These are phyloP conservation scores for Lerista edwardsae DNA, from an alignment of 2,797 vertebrate species.

Conservation along the genomic window DNA sequence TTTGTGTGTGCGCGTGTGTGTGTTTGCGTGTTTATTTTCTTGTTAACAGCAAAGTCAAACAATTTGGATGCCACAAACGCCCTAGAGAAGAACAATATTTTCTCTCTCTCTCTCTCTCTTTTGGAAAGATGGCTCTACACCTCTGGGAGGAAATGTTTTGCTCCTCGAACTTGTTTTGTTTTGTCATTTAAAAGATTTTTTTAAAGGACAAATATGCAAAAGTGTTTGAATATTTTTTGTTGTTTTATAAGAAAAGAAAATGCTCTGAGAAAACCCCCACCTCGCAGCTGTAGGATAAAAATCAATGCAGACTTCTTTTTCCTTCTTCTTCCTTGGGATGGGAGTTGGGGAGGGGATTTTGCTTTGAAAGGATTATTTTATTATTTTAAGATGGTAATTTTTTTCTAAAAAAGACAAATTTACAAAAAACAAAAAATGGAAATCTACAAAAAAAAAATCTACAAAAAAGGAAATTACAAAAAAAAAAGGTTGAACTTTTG, in stretches of 20 bases:
- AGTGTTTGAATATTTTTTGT: conserved; percentile 36
- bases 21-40: conserved; percentile 51
- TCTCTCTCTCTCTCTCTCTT: not conserved
- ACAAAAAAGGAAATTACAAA: conserved; percentile 13
- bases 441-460: conserved; percentile 11
- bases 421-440: conserved; percentile 26
- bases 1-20: conserved; percentile 22
- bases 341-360: conserved; percentile 11
- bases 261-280: conserved; percentile 36
- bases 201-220: conserved; percentile 50
- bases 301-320: conserved; percentile 31
- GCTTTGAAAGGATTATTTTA: conserved; percentile 48
- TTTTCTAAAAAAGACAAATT: conserved; percentile 48
- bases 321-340: conserved; percentile 14
- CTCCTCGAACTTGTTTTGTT: conserved; percentile 27
- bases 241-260: conserved; percentile 45
- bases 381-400: conserved; percentile 41
- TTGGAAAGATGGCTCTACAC: conserved; percentile 5
- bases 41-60: conserved; percentile 54
- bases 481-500: conserved; percentile 31
- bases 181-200: conserved; percentile 30
- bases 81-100: conserved; percentile 51
- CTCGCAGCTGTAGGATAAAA: conserved; percentile 33
- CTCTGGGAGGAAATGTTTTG: conserved; percentile 34
- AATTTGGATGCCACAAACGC: conserved; percentile 45